Evolutionary conservation across 35 echinoderm and acorn worm genomes (phyloP).

Genomic region (Eucidaris tribuloides): DNA sequence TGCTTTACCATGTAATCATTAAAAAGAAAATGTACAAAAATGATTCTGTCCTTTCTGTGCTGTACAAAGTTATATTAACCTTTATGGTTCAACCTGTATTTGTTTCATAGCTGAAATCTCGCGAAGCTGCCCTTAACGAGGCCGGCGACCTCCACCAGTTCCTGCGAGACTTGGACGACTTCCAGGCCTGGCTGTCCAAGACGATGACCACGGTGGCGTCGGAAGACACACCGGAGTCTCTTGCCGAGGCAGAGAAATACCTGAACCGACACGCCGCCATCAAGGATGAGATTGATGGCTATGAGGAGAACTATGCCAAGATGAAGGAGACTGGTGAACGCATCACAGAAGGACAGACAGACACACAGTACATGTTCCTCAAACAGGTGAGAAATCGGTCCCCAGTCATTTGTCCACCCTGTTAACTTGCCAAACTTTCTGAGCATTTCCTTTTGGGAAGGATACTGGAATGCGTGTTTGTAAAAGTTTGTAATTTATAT

Average conservation of each 20-base stretch:
- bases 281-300: conserved; percentile 98
- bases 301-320: conserved; percentile 98
- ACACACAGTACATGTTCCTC: conserved; percentile 99
- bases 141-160: conserved; percentile 98
- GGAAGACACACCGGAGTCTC: conserved; percentile 91
- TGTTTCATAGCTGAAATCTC: conserved; percentile 74
- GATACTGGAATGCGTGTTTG: no score
- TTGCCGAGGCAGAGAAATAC: conserved; percentile 93
- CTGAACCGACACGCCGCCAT: conserved; percentile 98
- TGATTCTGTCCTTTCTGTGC: no score
- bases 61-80: background rate
- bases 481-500: no score
- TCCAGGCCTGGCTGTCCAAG: conserved; percentile 97
- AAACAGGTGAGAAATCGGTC: conserved; percentile 88
- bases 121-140: conserved; percentile 91
- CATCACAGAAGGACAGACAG: conserved; percentile 95
- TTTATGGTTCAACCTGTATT: background rate
- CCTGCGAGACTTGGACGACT: conserved; percentile 98
- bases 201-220: conserved; percentile 96
- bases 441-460: no score
- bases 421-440: no score
- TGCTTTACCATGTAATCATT: background rate
- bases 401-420: no score
- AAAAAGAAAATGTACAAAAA: background rate
- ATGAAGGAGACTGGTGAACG: conserved; percentile 94